Percentiles rank a stretch among this genome's conserved stretches.
Conservation (phyloP, 2,888 invertebrate genomes). For the Punctoribates punctum region DNA sequence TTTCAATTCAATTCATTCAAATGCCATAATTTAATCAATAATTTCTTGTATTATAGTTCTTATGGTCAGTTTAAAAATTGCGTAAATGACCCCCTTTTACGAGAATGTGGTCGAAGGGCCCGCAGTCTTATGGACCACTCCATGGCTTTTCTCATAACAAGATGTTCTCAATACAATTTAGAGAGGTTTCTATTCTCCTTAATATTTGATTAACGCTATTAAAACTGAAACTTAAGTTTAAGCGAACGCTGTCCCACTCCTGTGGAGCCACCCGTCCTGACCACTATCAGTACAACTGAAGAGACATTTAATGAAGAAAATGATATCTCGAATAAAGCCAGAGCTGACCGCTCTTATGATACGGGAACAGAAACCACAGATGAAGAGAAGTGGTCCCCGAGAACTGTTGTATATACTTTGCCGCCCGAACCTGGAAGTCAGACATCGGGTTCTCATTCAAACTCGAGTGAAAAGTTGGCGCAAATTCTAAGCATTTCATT, state of each 20-base stretch:
- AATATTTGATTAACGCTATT: neutral
- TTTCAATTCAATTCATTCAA: neutral
- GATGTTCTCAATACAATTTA: slow-evolving; percentile 28
- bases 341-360: slow-evolving; percentile 28
- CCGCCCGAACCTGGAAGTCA: slow-evolving; percentile 45
- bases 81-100: slow-evolving; percentile 47
- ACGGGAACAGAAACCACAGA: neutral
- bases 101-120: slow-evolving; percentile 48
- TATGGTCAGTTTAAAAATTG: slow-evolving; percentile 49
- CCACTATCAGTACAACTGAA: slow-evolving; percentile 39
- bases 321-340: slow-evolving; percentile 19
- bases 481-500: no score
- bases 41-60: slow-evolving; percentile 43
- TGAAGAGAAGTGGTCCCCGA: slow-evolving; percentile 28
- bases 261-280: slow-evolving; percentile 18
- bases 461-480: neutral
- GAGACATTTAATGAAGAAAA: slow-evolving; percentile 29
- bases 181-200: neutral
- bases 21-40: neutral
- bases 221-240: neutral
- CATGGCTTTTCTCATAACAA: slow-evolving; percentile 44
- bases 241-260: slow-evolving; percentile 42
- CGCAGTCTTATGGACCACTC: slow-evolving; percentile 48
- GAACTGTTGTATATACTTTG: slow-evolving; percentile 45
- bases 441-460: slow-evolving; percentile 44